Conservation (phyloP, 2,888 invertebrate species). For the Brachypalpus laphriformis region DNA sequence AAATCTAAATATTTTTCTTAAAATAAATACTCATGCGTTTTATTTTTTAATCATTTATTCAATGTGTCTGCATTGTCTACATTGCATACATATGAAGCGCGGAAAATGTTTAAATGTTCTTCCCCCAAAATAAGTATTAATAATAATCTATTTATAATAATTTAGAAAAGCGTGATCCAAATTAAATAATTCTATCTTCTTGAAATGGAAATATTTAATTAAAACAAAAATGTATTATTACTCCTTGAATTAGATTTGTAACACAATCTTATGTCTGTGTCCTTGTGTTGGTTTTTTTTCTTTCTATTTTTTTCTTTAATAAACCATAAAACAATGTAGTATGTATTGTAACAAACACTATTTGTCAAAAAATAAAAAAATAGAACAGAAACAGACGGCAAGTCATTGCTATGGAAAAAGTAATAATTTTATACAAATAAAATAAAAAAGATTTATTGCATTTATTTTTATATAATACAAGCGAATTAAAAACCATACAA, state of each 20-base stretch:
- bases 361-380: conserved; percentile 31
- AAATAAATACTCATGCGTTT: conserved; percentile 31
- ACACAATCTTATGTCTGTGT: not conserved
- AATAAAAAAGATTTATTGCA: conserved; percentile 48
- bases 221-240: not conserved
- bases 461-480: conserved; percentile 67
- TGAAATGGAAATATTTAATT: conserved; percentile 7
- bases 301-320: not conserved
- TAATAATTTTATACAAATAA: conserved; percentile 36
- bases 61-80: not conserved
- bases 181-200: not conserved
- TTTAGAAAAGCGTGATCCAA: conserved; percentile 30
- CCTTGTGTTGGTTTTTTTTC: conserved; percentile 6
- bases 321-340: not conserved
- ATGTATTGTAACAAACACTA: conserved; percentile 22
- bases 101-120: not conserved
- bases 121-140: conserved; percentile 9
- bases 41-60: conserved; percentile 1
- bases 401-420: conserved; percentile 25
- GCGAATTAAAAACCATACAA: conserved; percentile 24
- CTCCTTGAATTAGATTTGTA: not conserved
- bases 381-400: conserved; percentile 21
- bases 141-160: conserved; percentile 18
- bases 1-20: not conserved
- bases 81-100: not conserved